phyloP scores from a whole-genome alignment of 2,113 vertebrate genomes.

The Poecilia latipinna region DNA sequence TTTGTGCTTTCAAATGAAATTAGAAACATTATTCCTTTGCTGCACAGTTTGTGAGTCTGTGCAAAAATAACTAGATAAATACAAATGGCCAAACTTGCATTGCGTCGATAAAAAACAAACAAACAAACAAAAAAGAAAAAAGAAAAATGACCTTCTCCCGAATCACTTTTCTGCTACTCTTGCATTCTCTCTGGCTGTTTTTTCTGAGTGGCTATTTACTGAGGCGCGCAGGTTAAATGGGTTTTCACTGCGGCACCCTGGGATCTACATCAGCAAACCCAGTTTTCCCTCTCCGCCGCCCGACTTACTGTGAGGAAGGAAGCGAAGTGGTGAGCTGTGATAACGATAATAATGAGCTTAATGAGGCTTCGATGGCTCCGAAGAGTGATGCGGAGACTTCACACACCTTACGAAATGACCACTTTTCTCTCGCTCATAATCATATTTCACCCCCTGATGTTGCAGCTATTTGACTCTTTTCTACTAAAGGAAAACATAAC shows the following conservation, averaged over 20 bases:
- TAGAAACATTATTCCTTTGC: background rate
- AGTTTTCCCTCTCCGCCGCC: constrained; percentile 33
- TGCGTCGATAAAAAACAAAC: constrained; percentile 31
- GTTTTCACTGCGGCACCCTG: constrained; percentile 74
- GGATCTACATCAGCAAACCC: constrained; percentile 77
- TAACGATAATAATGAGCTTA: constrained; percentile 34
- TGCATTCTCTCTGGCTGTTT: constrained; percentile 51
- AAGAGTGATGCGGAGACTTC: constrained; percentile 23
- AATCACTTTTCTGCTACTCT: constrained; percentile 52
- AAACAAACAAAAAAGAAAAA: background rate
- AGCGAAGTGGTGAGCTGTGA: constrained; percentile 22
- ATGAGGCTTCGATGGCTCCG: constrained; percentile 34
- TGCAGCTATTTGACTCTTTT: background rate
- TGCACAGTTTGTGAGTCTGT: background rate
- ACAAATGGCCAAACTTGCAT: constrained; percentile 3
- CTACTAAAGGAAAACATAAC: background rate
- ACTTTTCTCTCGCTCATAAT: constrained; percentile 7
- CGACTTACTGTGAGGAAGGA: constrained; percentile 34
- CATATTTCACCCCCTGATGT: constrained; percentile 9
- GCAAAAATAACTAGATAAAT: constrained; percentile 13
- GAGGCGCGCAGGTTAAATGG: constrained; percentile 73
- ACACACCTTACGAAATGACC: background rate
- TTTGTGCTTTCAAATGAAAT: background rate
- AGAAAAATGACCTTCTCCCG: constrained; percentile 50
- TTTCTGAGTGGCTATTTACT: constrained; percentile 63